A percentile compares a stretch with the other conserved stretches of the same genome.
These are phyloP conservation scores for Rhombomys opimus DNA, from an alignment of 2,113 vertebrate species.

Conservation along the genomic window DNA sequence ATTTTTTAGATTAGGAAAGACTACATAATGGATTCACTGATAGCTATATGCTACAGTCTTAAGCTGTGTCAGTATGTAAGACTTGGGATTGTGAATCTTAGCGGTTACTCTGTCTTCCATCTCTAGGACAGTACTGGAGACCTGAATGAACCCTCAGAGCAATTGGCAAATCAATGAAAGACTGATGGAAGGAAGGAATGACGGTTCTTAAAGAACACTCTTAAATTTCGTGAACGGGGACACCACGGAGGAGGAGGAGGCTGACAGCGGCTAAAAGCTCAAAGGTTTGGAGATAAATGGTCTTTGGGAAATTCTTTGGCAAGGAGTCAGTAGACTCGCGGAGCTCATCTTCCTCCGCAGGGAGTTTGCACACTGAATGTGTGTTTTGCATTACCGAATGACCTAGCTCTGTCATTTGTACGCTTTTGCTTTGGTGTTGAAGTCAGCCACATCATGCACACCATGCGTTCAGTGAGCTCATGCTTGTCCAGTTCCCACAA, in stretches of 20 bases:
- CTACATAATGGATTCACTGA: not conserved
- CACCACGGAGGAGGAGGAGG: not conserved
- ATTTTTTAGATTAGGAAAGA: not conserved
- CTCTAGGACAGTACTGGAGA: not conserved
- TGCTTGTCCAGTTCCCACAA: not conserved
- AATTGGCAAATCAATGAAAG: not conserved
- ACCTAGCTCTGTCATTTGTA: not conserved
- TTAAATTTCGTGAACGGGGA: not conserved
- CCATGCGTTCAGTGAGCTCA: not conserved
- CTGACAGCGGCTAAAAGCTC: not conserved
- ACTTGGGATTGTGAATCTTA: not conserved
- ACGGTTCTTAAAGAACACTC: slow-evolving; percentile 1
- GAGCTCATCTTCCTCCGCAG: not conserved
- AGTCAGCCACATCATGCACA: not conserved
- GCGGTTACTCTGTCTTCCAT: not conserved
- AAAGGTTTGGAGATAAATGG: not conserved
- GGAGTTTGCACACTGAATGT: not conserved
- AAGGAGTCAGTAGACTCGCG: slow-evolving; percentile 19
- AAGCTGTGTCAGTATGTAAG: not conserved
- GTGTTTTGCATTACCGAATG: not conserved
- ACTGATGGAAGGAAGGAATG: not conserved
- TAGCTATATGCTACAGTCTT: not conserved
- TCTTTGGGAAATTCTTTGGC: slow-evolving; percentile 48
- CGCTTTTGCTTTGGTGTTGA: slow-evolving; percentile 11
- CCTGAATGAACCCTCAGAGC: not conserved